Evolutionary conservation across 2,888 invertebrate species (phyloP), one percentile per base, ranked within the genome.

Genomic region (Hydropsyche betteni): DNA sequence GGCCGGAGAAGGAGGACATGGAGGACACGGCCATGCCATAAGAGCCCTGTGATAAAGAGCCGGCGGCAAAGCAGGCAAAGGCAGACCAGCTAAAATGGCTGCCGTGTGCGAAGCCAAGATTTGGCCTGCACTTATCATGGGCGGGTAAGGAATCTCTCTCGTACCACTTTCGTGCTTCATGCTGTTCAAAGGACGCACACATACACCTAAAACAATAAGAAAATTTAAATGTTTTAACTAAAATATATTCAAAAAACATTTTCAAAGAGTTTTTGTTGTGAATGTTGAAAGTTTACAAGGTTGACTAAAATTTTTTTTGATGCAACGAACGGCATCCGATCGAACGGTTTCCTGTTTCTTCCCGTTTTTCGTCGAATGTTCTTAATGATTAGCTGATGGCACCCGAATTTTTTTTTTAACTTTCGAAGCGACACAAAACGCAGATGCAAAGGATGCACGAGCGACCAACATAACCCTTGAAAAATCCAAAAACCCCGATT

Each of bases 1-100:
- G 16, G 89, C 90, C 14, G 84, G 83, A 0, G 89, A 87, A 0
- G 90, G 88, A 4, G 88, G 88, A 14, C 84, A 83, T 0, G 89
- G 87, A 0, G 90, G 88, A 6, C 88, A 88, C n/a, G 87, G 87
- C 80, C 89, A 88, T 33, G 90, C 87, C 74, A 90, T 86, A 79
- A 91, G 86, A 38, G 90, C 89, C 53, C 90, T 90, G 64, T 90
- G 89, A 84, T 91, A 91, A 77, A 92, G 86, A 74, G 90, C 89
- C 10, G 91, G 89, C 6, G 90, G 89, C 58, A 91, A 83, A 4
- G 89, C 89, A 0, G 84, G 81, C 77, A 84, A 83, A 12, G 86
- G 87, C 83, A 86, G 86, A 83, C 85, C 87, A 10, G 44, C 86
- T 84, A 83, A 87, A 86, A 83, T 81, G 80, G 44, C 81, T 81